phyloP scores from a whole-genome alignment of 2,888 invertebrate genomes.

The Xestia rhomboidea region DNA sequence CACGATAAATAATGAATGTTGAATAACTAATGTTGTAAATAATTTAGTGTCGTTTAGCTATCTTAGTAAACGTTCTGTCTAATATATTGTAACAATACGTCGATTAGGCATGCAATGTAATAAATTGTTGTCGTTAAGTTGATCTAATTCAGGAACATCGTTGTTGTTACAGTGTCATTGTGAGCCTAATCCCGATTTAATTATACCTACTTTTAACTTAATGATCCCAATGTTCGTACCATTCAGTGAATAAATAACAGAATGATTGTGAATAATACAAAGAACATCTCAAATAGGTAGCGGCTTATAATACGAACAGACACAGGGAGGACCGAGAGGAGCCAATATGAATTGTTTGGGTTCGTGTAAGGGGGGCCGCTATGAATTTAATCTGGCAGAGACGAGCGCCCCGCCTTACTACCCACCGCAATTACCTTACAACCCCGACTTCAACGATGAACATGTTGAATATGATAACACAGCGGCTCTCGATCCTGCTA shows the following conservation, averaged over 20 bases:
- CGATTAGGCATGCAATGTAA: constrained; percentile 33
- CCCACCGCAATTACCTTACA: constrained; percentile 84
- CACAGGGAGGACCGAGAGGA: constrained; percentile 62
- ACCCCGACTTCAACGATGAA: constrained; percentile 81
- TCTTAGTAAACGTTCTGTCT: constrained; percentile 18
- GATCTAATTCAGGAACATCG: constrained; percentile 15
- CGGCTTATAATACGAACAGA: constrained; percentile 46
- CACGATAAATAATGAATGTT: constrained; percentile 40
- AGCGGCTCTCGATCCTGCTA: constrained; percentile 61
- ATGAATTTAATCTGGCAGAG: constrained; percentile 75
- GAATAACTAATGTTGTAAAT: constrained; percentile 45
- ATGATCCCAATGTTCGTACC: neutral
- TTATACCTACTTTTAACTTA: neutral
- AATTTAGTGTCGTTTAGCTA: constrained; percentile 25
- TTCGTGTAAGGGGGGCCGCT: constrained; percentile 74
- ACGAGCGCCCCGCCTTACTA: constrained; percentile 81
- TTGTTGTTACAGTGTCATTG: constrained; percentile 20
- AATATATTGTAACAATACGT: neutral
- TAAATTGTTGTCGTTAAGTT: constrained; percentile 22
- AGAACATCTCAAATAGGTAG: constrained; percentile 20
- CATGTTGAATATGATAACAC: constrained; percentile 69
- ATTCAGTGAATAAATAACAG: constrained; percentile 15
- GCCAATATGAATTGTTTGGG: constrained; percentile 84
- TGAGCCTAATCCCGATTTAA: constrained; percentile 14
- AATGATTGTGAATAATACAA: constrained; percentile 24